phyloP scores from a whole-genome alignment of 2,113 vertebrate genomes.

The Oncorhynchus tshawytscha region DNA sequence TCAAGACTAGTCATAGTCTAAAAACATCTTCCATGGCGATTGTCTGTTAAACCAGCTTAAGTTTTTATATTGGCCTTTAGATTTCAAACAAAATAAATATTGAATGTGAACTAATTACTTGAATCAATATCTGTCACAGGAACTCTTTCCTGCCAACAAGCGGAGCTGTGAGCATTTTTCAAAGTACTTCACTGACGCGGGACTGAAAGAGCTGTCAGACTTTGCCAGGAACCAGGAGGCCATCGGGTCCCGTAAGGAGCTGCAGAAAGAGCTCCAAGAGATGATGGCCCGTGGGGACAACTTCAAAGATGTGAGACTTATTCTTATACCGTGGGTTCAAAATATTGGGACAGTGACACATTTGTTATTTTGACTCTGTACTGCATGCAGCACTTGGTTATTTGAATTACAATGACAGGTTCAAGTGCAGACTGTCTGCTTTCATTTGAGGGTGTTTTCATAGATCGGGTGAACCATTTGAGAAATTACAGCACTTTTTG shows the following conservation, averaged over 20 bases:
- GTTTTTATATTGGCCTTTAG: too few species aligned
- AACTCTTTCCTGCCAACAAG: conserved; percentile 98
- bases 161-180: conserved; percentile 97
- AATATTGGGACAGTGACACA: background rate
- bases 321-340: too few species aligned
- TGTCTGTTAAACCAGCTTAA: too few species aligned
- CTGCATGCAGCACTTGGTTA: too few species aligned
- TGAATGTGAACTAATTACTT: background rate
- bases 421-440: too few species aligned
- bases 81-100: too few species aligned
- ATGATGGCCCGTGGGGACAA: conserved; percentile 91
- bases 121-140: conserved; percentile 64
- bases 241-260: conserved; percentile 94
- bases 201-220: conserved; percentile 93
- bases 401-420: too few species aligned
- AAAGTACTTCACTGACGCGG: conserved; percentile 97
- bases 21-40: background rate
- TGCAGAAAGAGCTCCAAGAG: conserved; percentile 97
- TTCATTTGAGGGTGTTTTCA: too few species aligned
- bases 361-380: too few species aligned
- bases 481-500: too few species aligned
- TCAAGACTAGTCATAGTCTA: too few species aligned
- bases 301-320: conserved; percentile 85
- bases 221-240: conserved; percentile 96
- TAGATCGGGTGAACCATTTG: too few species aligned